Percentiles rank a stretch among this genome's conserved stretches.
These are phyloP conservation scores for Apistogramma diplotaenia DNA, from an alignment of 2,113 vertebrate genomes.

Conservation along the genomic window DNA sequence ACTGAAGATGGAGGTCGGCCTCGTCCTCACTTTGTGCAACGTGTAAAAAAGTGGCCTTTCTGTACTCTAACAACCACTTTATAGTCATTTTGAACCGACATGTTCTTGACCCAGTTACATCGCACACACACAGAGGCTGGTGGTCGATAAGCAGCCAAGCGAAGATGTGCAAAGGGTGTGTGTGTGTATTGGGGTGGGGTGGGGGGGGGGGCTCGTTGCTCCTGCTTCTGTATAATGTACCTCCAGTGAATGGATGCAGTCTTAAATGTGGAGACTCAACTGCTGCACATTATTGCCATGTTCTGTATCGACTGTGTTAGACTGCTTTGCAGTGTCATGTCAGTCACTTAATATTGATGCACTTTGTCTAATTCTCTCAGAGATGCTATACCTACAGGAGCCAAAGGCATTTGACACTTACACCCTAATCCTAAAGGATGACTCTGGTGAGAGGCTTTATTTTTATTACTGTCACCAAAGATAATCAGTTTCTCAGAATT, in stretches of 20 bases:
- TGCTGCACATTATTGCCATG: conserved; percentile 48
- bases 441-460: conserved; percentile 2
- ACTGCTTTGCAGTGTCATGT: conserved; percentile 55
- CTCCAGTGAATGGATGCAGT: not conserved
- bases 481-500: not conserved
- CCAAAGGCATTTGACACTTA: conserved; percentile 62
- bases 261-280: conserved; percentile 3
- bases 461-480: conserved; percentile 1
- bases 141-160: not conserved
- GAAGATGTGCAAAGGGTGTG: not conserved
- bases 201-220: not conserved
- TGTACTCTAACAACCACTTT: conserved; percentile 16
- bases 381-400: conserved; percentile 60
- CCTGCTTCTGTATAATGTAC: not conserved
- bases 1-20: not conserved
- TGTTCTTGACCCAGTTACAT: conserved; percentile 1
- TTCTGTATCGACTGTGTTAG: conserved; percentile 45
- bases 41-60: conserved; percentile 32
- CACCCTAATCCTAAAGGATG: conserved; percentile 12
- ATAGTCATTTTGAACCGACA: conserved; percentile 26
- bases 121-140: not conserved
- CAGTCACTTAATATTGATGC: conserved; percentile 68
- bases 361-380: conserved; percentile 69
- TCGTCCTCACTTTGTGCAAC: not conserved
- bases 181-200: too few species aligned